Base-by-base conservation (phyloP, 2,888 invertebrate species). In the Nomada goodeniana region DNA sequence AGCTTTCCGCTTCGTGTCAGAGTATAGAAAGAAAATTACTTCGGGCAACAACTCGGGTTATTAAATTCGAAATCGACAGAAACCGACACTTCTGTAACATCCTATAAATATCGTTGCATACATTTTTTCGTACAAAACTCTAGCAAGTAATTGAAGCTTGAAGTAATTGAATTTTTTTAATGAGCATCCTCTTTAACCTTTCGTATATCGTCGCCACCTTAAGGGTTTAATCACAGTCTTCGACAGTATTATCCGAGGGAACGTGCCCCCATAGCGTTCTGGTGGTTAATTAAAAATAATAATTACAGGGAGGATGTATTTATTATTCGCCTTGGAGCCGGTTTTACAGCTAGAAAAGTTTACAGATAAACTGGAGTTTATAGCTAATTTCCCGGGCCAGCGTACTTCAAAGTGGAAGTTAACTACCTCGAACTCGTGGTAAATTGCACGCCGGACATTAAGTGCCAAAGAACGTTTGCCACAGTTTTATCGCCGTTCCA, bases 361-460 rank as follows among this genome's bases (percentile, higher is more conserved):
- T 85, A 71, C 76, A 81, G 78, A 82, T 83, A 83, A 86, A 81
- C 78, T 61, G 65, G 57, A 74, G 74, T 86, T 87, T 86, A 87
- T 78, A 77, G 86, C 78, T 82, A 87, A 86, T 87, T 87, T 85
- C 85, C 81, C 76, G 82, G 72, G 72, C 81, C 86, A 75, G 78
- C 83, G 79, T 83, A 80, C 83, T 72, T 86, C 85, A 87, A 87
- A 87, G 85, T 87, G 82, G 82, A 87, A 85, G 79, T 84, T 87
- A 86, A 87, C 80, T 84, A 74, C 85, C 78, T 75, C 85, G 75
- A 83, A 83, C 86, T 76, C 85, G 80, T 86, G 83, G 79, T 86
- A 86, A 86, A 86, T 86, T 86, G 85, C 75, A 81, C 64, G 81
- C 69, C 68, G 72, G 83, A 80, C 85, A 80, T 84, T 86, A 76